Percentiles rank a stretch among this genome's conserved stretches.
Evolutionary conservation across 2,888 invertebrate species (phyloP).

Genomic region (Rhimphoctona megacephalus): DNA sequence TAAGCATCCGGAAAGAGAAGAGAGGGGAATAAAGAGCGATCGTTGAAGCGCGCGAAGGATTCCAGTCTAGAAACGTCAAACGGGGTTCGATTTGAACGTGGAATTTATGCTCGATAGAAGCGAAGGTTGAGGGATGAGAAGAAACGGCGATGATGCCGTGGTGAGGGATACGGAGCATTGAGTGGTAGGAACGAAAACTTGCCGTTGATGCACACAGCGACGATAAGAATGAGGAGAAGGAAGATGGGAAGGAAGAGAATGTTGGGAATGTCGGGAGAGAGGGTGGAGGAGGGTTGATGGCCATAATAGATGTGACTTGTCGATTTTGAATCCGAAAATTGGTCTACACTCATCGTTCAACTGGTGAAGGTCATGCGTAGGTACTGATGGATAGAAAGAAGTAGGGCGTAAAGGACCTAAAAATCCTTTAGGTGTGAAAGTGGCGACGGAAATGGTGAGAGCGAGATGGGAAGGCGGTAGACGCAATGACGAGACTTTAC

Average conservation of each 20-base stretch:
- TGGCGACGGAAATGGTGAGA: conserved; percentile 30
- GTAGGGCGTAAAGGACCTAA: conserved; percentile 23
- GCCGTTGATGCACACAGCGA: conserved; percentile 38
- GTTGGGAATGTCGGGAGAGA: conserved; percentile 20
- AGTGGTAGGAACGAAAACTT: conserved; percentile 57
- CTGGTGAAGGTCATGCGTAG: conserved; percentile 38
- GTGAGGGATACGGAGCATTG: conserved; percentile 60
- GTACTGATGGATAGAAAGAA: conserved; percentile 25
- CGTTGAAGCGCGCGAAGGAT: conserved; percentile 50
- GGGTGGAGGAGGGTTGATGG: background rate
- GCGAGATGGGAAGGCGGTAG: conserved; percentile 28
- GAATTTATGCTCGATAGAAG: conserved; percentile 17
- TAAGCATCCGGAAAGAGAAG: conserved; percentile 44
- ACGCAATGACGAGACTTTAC: conserved; percentile 38
- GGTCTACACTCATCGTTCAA: conserved; percentile 59
- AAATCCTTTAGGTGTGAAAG: conserved; percentile 11
- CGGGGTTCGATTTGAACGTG: conserved; percentile 36
- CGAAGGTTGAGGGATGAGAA: conserved; percentile 18
- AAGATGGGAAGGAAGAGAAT: conserved; percentile 29
- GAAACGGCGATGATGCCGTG: conserved; percentile 42
- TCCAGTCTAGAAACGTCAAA: conserved; percentile 52
- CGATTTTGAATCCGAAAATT: conserved; percentile 65
- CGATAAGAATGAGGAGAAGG: conserved; percentile 30
- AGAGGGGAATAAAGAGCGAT: conserved; percentile 26
- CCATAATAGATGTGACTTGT: conserved; percentile 36